phyloP scores from a whole-genome alignment of 2,113 vertebrate species.

The Misgurnus mizolepis region DNA sequence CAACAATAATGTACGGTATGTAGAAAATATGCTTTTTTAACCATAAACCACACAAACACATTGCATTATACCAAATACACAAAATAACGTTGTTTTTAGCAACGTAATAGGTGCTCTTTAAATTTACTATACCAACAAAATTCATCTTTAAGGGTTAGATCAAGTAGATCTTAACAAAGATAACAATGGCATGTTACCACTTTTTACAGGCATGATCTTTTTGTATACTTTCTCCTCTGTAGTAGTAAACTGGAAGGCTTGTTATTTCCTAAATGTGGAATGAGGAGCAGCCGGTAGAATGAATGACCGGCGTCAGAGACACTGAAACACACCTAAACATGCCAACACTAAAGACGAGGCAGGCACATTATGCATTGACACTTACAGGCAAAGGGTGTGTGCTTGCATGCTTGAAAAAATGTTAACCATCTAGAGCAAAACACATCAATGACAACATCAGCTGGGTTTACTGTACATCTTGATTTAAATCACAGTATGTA shows the following conservation, averaged over 20 bases:
- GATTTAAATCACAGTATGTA: not conserved
- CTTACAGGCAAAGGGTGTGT: slow-evolving; percentile 29
- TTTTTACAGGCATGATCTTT: no score
- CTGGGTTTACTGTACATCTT: not conserved
- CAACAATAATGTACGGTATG: no score
- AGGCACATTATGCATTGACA: not conserved
- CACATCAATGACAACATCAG: slow-evolving; percentile 11
- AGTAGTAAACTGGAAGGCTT: not conserved
- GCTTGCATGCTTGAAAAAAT: slow-evolving; percentile 23
- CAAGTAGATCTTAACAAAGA: no score
- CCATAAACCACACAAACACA: no score
- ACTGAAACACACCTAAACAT: slow-evolving; percentile 24
- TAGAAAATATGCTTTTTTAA: no score
- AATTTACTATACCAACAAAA: no score
- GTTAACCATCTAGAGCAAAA: slow-evolving; percentile 10
- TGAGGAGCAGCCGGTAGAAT: slow-evolving; percentile 1
- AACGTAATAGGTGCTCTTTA: no score
- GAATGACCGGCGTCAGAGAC: not conserved
- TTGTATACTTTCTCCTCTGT: not conserved
- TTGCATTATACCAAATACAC: no score
- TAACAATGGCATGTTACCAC: not conserved
- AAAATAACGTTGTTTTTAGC: no score
- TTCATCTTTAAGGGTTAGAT: no score
- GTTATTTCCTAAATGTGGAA: not conserved
- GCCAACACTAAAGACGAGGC: not conserved